Evolutionary conservation across 2,113 vertebrate species (phyloP).

Genomic region (Paradisaea rubra): DNA sequence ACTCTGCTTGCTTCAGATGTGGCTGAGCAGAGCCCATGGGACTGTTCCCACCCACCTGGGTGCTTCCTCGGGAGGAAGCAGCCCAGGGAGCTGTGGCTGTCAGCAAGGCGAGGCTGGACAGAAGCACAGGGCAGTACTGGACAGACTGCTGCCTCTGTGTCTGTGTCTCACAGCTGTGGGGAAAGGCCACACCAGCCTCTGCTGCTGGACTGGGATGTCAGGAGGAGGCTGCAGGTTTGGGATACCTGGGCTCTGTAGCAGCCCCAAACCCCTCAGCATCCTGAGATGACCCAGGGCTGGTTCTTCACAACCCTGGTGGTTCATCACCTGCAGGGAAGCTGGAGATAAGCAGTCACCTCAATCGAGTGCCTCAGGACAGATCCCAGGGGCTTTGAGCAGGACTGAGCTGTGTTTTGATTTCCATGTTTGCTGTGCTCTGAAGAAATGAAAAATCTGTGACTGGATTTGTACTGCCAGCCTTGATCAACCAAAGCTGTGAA

Average conservation of each 20-base stretch:
- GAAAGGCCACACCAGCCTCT: neutral
- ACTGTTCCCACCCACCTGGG: fast-evolving
- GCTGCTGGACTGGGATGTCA: neutral
- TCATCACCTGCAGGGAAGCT: neutral
- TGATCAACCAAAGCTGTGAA: neutral
- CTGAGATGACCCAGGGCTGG: neutral
- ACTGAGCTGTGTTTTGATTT: neutral
- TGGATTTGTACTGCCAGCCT: neutral
- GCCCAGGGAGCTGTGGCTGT: neutral
- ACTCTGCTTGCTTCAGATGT: neutral
- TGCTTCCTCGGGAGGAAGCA: neutral
- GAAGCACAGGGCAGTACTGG: neutral
- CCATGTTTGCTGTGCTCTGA: neutral
- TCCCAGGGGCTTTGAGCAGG: neutral
- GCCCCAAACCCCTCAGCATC: neutral
- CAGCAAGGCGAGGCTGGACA: neutral
- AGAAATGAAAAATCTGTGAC: neutral
- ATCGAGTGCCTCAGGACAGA: neutral
- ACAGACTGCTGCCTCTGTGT: neutral
- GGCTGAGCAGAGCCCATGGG: neutral
- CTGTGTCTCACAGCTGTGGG: neutral
- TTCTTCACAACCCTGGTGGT: neutral
- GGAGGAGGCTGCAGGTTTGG: neutral
- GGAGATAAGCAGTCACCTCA: neutral
- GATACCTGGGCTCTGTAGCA: neutral